Percentiles rank a stretch among this genome's conserved stretches.
phyloP scores from a whole-genome alignment of 2,113 vertebrate genomes.

The Felis catus region DNA sequence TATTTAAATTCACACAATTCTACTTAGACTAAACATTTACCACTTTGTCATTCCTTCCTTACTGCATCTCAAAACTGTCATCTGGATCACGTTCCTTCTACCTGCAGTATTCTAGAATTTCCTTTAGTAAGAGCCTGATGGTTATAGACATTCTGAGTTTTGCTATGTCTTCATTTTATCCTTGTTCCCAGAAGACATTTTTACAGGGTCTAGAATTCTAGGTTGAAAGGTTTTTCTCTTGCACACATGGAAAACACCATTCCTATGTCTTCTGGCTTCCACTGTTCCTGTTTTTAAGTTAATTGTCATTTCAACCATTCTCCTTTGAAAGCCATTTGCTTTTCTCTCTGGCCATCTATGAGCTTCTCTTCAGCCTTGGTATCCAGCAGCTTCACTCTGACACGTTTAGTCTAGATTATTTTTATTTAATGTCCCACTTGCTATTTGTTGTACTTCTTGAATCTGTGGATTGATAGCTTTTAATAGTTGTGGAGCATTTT shows the following conservation, averaged over 20 bases:
- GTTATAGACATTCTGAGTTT: neutral
- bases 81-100: neutral
- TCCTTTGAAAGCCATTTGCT: neutral
- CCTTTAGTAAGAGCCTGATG: neutral
- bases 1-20: neutral
- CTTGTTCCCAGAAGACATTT: neutral
- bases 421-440: neutral
- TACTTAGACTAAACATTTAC: neutral
- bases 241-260: neutral
- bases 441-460: neutral
- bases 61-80: neutral
- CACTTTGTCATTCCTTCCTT: neutral
- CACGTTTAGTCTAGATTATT: neutral
- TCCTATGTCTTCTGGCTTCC: neutral
- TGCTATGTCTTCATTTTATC: neutral
- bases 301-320: neutral
- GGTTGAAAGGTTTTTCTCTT: neutral
- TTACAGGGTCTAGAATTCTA: neutral
- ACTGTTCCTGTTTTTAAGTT: neutral
- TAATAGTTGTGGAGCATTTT: neutral
- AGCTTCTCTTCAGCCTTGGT: neutral
- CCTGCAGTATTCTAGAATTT: neutral
- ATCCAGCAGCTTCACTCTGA: neutral
- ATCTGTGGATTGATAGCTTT: neutral
- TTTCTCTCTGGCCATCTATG: neutral